Percentiles rank a stretch among this genome's conserved stretches.
Evolutionary conservation across 2,888 invertebrate species (phyloP).

Genomic region (Pristionchus maxplancki): DNA sequence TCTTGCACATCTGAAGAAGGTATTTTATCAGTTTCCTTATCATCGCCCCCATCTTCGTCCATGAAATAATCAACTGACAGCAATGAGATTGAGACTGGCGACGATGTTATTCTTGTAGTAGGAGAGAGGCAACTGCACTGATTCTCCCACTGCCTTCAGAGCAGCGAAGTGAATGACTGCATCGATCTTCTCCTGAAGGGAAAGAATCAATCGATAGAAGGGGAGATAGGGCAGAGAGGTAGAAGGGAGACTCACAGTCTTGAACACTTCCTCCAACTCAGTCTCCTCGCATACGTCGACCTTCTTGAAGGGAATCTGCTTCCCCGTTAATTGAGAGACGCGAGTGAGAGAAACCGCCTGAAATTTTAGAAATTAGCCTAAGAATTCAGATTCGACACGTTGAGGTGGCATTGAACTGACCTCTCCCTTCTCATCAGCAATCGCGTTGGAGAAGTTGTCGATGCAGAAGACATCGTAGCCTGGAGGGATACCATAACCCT

Average conservation of each 20-base stretch:
- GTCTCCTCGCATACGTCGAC: slow-evolving; percentile 55
- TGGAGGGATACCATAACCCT: not conserved
- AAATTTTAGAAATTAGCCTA: too few relatives aligned
- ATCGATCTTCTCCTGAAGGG: slow-evolving; percentile 88
- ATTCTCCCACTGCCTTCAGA: slow-evolving; percentile 95
- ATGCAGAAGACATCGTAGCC: slow-evolving; percentile 47
- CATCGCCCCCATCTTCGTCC: not conserved
- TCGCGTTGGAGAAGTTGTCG: slow-evolving; percentile 47
- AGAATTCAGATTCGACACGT: too few relatives aligned
- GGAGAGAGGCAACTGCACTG: slow-evolving; percentile 90
- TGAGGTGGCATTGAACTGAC: not conserved
- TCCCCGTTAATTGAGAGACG: slow-evolving; percentile 87
- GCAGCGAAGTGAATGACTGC: slow-evolving; percentile 98
- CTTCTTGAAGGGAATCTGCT: slow-evolving; percentile 79
- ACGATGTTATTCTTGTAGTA: slow-evolving; percentile 96
- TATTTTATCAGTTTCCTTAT: not conserved
- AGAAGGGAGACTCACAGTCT: slow-evolving; percentile 48
- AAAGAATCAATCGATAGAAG: slow-evolving; percentile 77
- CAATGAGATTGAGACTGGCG: slow-evolving; percentile 88
- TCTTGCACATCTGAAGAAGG: slow-evolving; percentile 86
- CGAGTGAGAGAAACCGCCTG: slow-evolving; percentile 82
- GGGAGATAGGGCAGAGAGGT: not conserved
- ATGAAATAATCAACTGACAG: not conserved
- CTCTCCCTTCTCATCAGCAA: slow-evolving; percentile 43
- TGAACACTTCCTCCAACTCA: slow-evolving; percentile 60